Evolutionary conservation across 2,113 vertebrate genomes (phyloP), one percentile per base, ranked within the genome.

Genomic region (Gracilinanus agilis): DNA sequence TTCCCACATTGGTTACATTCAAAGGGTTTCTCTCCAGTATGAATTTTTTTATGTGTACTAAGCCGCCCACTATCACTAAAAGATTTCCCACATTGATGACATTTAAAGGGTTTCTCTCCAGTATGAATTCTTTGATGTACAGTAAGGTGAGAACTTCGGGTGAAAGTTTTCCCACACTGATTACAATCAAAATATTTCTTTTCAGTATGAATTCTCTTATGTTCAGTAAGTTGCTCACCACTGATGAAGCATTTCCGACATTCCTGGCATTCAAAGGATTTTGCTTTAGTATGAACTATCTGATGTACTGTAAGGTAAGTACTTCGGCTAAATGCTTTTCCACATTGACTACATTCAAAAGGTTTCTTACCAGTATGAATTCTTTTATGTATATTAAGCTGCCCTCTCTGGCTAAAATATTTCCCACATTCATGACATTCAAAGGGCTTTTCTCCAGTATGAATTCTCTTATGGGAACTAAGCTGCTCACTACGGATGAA

Each of bases 281-380:
- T 96, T 97, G 98, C 75, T 97, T 97, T 6, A 29, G 97, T 29
- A 97, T 99, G 75, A 97, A 99, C 2, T 97, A 98, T 90, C 96
- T 98, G 98, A 95, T 98, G 98, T 34, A 98, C 97, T 0, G 97
- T 97, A 89, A 98, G 98, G 2, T 98, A 96, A 89, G 98, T 97
- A 95, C 98, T 98, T 56, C 97, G 93, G 96, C 98, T 98, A 94
- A 98, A 98, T 95, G 97, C 98, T 89, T 98, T 98, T 53, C 97
- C 98, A 61, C 98, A 98, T 2, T 97, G 96, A 0, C 96, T 24
- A 75, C 98, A 98, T 88, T 97, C 97, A 1, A 98, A 98, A 0
- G 98, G 98, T 7, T 98, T 98, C 95, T 98, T 98, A 4, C 98
- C 98, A 0, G 98, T 98, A 0, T 98, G 98, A 90, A 97, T 98